Evolutionary conservation across 2,797 vertebrate species (phyloP), one percentile per base, ranked within the genome.

Genomic region (Microcaecilia unicolor): DNA sequence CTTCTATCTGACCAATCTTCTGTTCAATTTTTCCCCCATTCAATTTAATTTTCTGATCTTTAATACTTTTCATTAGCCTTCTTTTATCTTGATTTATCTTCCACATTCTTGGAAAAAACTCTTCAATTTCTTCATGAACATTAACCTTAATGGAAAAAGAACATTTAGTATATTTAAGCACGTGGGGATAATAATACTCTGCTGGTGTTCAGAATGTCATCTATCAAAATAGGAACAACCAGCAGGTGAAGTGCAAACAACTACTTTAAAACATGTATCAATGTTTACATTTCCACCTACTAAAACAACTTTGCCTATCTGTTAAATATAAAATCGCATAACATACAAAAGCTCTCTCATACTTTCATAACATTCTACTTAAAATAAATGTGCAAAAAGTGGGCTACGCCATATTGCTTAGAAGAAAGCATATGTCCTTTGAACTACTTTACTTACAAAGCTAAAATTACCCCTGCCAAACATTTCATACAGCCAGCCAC

Each of bases 131-230:
- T 92, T 95, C 91, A 87, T 88, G 89, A 89, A 86, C 87, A 95
- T 91, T 94, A 91, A 93, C 91, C 90, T 96, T 94, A 90, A 91
- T 91, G 87, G 90, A 94, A 95, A 92, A 95, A 93, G 86, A 94
- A 95, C 91, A 96, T 94, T 95, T 87, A 93, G 90, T 92, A 89
- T 88, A 88, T 91, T 91, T 91, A 91, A 90, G 86, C 85, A 93
- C 83, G 88, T 85, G 78, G 76, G 75, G 81, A 88, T 88, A 84
- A 86, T 72, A 83, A 85, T 81, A 83, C 79, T 81, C 83, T 88
- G 77, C 80, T 85, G 84, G 79, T 80, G 72, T 80, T 79, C 61
- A 81, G 74, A 75, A 72, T 67, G 68, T 78, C 80, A 84, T 75
- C 73, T 76, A 76, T 58, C 61, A 80, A 71, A 78, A 74, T 70